Percentiles rank a stretch among this genome's conserved stretches.
These are phyloP conservation scores for Caenorhabditis imperialis DNA, from an alignment of 2,888 invertebrate species.

Conservation along the genomic window DNA sequence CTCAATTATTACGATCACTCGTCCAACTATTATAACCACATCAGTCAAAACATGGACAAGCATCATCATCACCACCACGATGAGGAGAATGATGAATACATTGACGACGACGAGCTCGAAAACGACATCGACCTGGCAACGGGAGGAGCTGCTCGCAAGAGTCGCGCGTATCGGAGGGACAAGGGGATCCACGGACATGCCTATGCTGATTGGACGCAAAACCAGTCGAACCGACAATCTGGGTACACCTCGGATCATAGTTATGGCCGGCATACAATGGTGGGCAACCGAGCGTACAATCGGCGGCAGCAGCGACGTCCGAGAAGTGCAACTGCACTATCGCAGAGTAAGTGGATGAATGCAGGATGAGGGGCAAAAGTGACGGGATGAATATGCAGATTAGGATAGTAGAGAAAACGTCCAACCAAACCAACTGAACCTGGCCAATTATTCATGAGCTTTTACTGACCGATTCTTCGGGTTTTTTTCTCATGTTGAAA, in stretches of 20 bases:
- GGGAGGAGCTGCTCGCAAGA: constrained; percentile 56
- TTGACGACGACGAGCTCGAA: constrained; percentile 57
- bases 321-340: constrained; percentile 69
- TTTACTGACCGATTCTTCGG: too few species aligned
- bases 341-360: constrained; percentile 62
- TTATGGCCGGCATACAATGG: constrained; percentile 53
- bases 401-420: constrained; percentile 20
- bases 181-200: constrained; percentile 42
- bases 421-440: constrained; percentile 23
- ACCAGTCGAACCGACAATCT: constrained; percentile 50
- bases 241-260: constrained; percentile 70
- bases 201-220: constrained; percentile 61
- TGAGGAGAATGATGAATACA: constrained; percentile 54
- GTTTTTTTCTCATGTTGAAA: too few species aligned
- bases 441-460: constrained; percentile 39
- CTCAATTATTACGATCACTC: constrained; percentile 60
- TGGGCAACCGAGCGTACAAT: constrained; percentile 47
- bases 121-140: constrained; percentile 57
- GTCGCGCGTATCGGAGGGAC: constrained; percentile 56
- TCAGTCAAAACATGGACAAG: constrained; percentile 53
- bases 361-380: constrained; percentile 1
- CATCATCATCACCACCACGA: constrained; percentile 38
- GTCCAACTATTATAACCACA: constrained; percentile 49
- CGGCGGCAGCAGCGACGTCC: constrained; percentile 65
- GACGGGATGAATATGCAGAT: constrained; percentile 41